Percentiles rank a stretch among this genome's conserved stretches.
These are phyloP conservation scores for Spatula clypeata DNA, from an alignment of 2,797 vertebrate genomes.

Conservation along the genomic window DNA sequence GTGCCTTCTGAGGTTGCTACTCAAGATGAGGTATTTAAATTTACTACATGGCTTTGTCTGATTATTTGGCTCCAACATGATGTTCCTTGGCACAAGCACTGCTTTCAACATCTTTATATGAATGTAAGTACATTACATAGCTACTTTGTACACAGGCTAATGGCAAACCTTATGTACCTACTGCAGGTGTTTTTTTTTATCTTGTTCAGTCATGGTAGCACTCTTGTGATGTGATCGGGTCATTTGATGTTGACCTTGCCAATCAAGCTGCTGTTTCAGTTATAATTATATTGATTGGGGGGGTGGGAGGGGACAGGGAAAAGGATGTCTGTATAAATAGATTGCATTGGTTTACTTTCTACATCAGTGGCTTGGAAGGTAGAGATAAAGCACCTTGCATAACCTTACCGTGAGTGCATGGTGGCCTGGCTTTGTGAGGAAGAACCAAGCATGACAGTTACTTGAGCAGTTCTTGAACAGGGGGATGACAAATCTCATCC, in stretches of 20 bases:
- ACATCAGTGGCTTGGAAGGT: background rate
- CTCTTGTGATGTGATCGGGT: background rate
- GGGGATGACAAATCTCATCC: background rate
- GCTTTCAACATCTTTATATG: background rate
- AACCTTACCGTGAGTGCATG: accelerated
- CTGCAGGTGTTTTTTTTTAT: background rate
- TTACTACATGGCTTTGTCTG: conserved; percentile 29
- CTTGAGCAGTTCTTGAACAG: background rate
- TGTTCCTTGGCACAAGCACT: background rate
- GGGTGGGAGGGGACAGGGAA: background rate
- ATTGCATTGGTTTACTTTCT: background rate
- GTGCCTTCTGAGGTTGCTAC: conserved; percentile 61
- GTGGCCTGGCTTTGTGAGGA: background rate
- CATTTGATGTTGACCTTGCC: background rate
- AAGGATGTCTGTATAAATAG: background rate
- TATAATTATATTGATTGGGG: background rate
- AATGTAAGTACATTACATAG: background rate
- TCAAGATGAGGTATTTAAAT: conserved; percentile 54
- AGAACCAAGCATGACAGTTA: background rate
- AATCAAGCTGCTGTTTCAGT: background rate
- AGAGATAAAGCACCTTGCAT: background rate
- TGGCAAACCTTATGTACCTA: background rate
- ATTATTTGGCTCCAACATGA: background rate
- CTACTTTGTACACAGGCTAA: background rate
- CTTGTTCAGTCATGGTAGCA: background rate